Base-by-base conservation (phyloP, 2,797 vertebrate species). In the Syngnathus rostellatus region DNA sequence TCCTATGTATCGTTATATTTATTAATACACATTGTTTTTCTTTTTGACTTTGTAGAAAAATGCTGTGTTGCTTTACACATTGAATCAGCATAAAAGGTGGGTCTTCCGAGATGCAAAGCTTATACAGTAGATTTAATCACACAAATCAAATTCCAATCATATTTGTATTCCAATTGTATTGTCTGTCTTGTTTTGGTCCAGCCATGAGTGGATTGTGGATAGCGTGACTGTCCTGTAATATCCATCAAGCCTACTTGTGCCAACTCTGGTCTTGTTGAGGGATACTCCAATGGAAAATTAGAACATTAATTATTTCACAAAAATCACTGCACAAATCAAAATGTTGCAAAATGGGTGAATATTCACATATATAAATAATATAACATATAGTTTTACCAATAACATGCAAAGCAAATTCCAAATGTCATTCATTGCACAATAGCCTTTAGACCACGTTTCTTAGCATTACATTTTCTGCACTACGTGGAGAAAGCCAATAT, bases 41-140 rank as follows among this genome's bases (percentile, higher is more conserved):
- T 51, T 63, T 37, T 50, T 37, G 3, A 10, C 12, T 76, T 83
- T 89, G 43, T 87, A 98, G 96, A 91, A 80, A 48, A 90, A 90
- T 69, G 93, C 92, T 40, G 83, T 77, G 73, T 86, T 90, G 72
- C 93, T 98, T 74, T 88, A 95, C 76, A 94, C 85, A 3, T 85
- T 99, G 83, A 93, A 87, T 73, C 93, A 92, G 65, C 97, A 99
- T 6, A 90, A 92, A 17, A 94, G 96, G 97, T 98, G 82, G 65
- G 69, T 48, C 38, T 2, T 17, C 12, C 14, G 25, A 57, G 23
- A 57, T 31, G 25, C 25, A 38, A 31, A 17, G 14, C 55, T 37
- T 37, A 37, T 50, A 50, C 16, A 51, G 19, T 51, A 9, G 19
- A 51, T 21, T 51, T 51, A 3, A n/a, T n/a, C 7, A 51, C 12